Conservation (phyloP, 2,113 vertebrate genomes). For the Mesitornis unicolor region DNA sequence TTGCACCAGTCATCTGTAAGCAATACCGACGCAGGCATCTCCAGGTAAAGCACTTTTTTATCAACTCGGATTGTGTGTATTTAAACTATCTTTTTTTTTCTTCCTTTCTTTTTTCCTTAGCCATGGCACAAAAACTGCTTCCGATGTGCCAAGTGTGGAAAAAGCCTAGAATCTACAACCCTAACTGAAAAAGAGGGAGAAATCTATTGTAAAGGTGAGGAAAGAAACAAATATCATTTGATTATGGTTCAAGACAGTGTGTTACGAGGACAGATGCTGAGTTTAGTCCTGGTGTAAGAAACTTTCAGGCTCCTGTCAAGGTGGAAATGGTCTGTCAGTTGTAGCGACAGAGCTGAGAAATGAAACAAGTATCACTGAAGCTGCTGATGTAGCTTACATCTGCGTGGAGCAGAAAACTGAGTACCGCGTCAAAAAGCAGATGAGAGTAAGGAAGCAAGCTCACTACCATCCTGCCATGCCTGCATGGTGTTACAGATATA, state of each 20-base stretch:
- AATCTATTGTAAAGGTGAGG: constrained; percentile 97
- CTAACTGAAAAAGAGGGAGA: constrained; percentile 96
- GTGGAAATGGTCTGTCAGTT: not conserved
- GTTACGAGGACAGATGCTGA: not conserved
- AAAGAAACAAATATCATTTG: not conserved
- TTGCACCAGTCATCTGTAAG: not conserved
- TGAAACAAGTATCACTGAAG: not conserved
- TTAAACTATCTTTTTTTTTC: not conserved
- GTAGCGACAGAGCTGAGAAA: not conserved
- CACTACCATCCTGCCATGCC: not conserved
- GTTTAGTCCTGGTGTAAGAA: not conserved
- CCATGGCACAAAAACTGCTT: constrained; percentile 98
- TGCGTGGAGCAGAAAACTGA: not conserved
- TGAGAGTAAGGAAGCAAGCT: not conserved
- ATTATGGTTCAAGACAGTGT: not conserved
- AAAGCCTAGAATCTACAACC: constrained; percentile 94
- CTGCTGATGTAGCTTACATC: not conserved
- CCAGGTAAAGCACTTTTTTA: not conserved
- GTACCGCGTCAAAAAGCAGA: not conserved
- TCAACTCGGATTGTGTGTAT: not conserved
- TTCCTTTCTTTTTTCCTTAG: constrained; percentile 50
- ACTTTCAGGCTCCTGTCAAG: not conserved
- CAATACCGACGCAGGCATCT: not conserved
- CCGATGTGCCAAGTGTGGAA: constrained; percentile 95
- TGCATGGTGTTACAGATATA: accelerated